Evolutionary conservation across 2,113 vertebrate genomes (phyloP), one percentile per base, ranked within the genome.

Genomic region (Synchiropus splendidus): DNA sequence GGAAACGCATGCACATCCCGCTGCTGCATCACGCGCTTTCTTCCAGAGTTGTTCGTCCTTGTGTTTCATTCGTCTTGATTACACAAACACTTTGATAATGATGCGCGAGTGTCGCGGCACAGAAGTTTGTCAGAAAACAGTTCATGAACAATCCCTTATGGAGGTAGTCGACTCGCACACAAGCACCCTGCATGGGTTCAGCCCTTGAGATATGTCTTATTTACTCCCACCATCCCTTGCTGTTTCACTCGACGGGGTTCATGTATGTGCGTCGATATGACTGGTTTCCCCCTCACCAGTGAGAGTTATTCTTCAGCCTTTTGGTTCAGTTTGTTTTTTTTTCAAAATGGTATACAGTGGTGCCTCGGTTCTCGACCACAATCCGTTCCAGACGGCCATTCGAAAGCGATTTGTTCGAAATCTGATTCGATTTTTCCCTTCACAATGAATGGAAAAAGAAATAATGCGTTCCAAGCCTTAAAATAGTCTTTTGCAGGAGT

Each of bases 31-130:
- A 2, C 15, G n/a, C n/a, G 9, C 47, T 9, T 2, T 34, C 60
- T 1, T 36, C 39, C 44, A 2, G 18, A 39, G 15, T 16, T 54
- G 44, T 49, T 33, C 41, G 56, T 58, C 41, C 54, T 67, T 9
- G 44, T 67, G 72, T 73, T 70, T 57, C 78, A 80, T 83, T 81
- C 74, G 58, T 85, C 83, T 84, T 73, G 75, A 84, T 83, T 82
- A 71, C 70, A 61, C 59, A 70, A 70, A 73, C 45, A 64, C 70
- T 74, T 70, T 78, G 80, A 81, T 84, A 73, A 81, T 78, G 67
- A 83, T 80, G 79, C 79, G 75, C 62, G 61, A 64, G 77, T 74
- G 77, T 70, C 45, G 57, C 50, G 67, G 63, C 61, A 83, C 77
- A 79, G 65, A 80, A 82, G 73, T 85, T 83, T 77, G 72, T 74